Percentiles rank a stretch among this genome's conserved stretches.
phyloP scores from a whole-genome alignment of 2,888 invertebrate species.

The Calliopum simillimum region DNA sequence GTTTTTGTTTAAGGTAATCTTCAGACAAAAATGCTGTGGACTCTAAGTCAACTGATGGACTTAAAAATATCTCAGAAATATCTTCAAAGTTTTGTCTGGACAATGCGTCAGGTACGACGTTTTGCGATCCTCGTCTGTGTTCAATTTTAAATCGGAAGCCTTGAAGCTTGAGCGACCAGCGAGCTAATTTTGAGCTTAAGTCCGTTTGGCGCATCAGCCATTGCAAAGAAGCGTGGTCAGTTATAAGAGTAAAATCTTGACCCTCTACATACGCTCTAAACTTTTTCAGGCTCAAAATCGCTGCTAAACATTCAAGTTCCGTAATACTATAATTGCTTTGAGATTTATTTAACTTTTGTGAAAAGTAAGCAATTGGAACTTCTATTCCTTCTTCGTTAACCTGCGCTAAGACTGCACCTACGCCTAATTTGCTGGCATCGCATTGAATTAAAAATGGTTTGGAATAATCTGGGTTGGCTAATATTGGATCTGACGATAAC shows the following conservation, averaged over 20 bases:
- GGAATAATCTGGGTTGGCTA: slow-evolving; percentile 39
- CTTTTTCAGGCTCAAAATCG: no score
- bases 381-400: no score
- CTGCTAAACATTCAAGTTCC: slow-evolving; percentile 12
- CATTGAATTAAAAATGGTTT: slow-evolving; percentile 39
- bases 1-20: neutral
- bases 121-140: no score
- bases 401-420: no score
- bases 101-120: slow-evolving; percentile 27
- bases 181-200: neutral
- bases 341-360: slow-evolving; percentile 32
- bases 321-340: slow-evolving; percentile 12
- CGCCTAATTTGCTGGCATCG: slow-evolving; percentile 35
- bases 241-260: no score
- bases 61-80: neutral
- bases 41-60: neutral
- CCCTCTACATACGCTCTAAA: no score
- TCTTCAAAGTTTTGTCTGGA: slow-evolving; percentile 5
- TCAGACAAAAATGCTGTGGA: slow-evolving; percentile 3
- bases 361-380: no score
- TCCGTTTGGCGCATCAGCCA: slow-evolving; percentile 15
- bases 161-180: slow-evolving; percentile 5
- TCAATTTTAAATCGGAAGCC: slow-evolving; percentile 18
- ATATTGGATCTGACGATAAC: slow-evolving; percentile 38
- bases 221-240: no score